Base-by-base conservation (phyloP, 2,888 invertebrate genomes). In the Rotaria magnacalcarata region DNA sequence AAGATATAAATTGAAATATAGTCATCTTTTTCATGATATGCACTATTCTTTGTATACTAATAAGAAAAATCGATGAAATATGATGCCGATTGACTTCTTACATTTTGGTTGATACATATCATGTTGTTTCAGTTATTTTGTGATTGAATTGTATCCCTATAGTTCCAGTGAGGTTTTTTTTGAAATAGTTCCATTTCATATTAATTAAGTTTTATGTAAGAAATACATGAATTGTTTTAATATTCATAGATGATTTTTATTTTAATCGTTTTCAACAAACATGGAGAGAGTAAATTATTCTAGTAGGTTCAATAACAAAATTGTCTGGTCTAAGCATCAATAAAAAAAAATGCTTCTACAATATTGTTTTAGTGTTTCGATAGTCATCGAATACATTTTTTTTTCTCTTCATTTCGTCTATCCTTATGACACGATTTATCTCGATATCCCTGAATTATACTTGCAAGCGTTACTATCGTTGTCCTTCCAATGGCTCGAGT, bases 381-480 rank as follows among this genome's bases (percentile, higher is more conserved):
- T 7, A 56, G 8, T 24, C 56, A 8, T 56, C 7, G 8, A 34
- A 34, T 34, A 34, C 34, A n/a, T n/a, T 24, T 5, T 14, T 24
- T 24, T 24, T 56, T 56, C 8, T 24, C 52, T 1, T 56, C 54
- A 54, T 54, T 54, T 54, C 54, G 21, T 54, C 54, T 54, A 54
- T 54, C 21, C 54, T 54, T 54, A 54, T 54, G 21, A 54, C 19
- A 54, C 27, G 11, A 60, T 60, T 60, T n/a, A 60, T 60, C 58
- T 60, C 27, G 58, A 60, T 60, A 60, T 60, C 58, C 58, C 58
- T 60, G 58, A 60, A 60, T 60, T 60, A 60, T 60, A 60, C 27
- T 24, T 54, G 54, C 24, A 60, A 60, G 58, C 58, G n/a, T 60
- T 60, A 60, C 58, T 60, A 60, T 60, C 58, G 27, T 60, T 60